phyloP scores from a whole-genome alignment of 2,113 vertebrate genomes.

The Muntiacus muntjak region DNA sequence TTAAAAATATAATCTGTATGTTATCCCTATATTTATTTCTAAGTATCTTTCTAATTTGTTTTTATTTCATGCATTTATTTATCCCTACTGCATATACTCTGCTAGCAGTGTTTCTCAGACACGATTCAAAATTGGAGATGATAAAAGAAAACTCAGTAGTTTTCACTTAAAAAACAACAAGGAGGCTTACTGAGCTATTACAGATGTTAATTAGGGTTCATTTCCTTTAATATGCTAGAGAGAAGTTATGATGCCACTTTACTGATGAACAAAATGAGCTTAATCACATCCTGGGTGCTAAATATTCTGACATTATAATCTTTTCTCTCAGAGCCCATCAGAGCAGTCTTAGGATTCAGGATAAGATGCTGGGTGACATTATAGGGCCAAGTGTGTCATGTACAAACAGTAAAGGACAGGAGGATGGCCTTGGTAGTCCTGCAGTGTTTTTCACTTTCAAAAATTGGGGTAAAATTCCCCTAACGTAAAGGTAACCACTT shows the following conservation, averaged over 20 bases:
- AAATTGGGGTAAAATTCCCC: background rate
- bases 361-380: background rate
- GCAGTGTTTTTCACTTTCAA: background rate
- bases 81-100: background rate
- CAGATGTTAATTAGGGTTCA: constrained; percentile 35
- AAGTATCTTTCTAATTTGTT: background rate
- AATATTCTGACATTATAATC: constrained; percentile 3
- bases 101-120: background rate
- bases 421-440: background rate
- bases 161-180: constrained; percentile 10
- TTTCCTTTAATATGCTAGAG: constrained; percentile 36
- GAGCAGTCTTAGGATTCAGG: background rate
- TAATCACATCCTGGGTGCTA: constrained; percentile 8
- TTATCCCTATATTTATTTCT: background rate
- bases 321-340: background rate
- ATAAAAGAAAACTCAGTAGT: background rate
- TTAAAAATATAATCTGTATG: background rate
- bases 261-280: constrained; percentile 24
- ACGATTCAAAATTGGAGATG: background rate
- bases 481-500: background rate
- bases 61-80: background rate
- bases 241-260: constrained; percentile 30
- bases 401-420: background rate
- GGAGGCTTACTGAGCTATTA: background rate
- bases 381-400: background rate